Conservation (phyloP, 1,140 invertebrate genomes). For the Solenopsis fugax region DNA sequence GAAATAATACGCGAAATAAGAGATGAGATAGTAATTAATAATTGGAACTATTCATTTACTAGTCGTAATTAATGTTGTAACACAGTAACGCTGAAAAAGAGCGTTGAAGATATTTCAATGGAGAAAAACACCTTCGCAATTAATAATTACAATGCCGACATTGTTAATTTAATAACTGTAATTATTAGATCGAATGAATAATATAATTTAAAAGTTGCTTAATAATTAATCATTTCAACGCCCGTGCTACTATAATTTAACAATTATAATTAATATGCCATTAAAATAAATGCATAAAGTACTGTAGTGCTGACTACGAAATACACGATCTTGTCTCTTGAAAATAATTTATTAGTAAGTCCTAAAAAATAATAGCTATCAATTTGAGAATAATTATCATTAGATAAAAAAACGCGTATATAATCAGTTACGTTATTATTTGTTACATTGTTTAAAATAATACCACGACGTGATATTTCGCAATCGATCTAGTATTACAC, state of each 20-base stretch:
- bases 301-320: background rate
- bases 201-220: background rate
- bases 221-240: slow-evolving; percentile 23
- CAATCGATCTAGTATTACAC: background rate
- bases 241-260: background rate
- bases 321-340: background rate
- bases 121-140: background rate
- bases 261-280: background rate
- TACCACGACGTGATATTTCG: too few species aligned
- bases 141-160: background rate
- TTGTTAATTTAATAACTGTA: slow-evolving; percentile 18
- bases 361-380: background rate
- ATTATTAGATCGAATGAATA: slow-evolving; percentile 26
- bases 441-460: slow-evolving; percentile 11
- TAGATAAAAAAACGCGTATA: background rate
- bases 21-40: slow-evolving; percentile 26
- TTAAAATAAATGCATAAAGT: background rate
- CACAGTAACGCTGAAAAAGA: background rate
- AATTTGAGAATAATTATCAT: background rate
- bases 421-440: background rate
- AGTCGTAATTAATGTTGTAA: background rate
- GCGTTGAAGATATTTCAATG: background rate
- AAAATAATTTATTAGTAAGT: slow-evolving; percentile 14
- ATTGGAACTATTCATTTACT: background rate
- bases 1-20: slow-evolving; percentile 49